Conservation (phyloP, 1,140 invertebrate species). For the Drosophila cardini region DNA sequence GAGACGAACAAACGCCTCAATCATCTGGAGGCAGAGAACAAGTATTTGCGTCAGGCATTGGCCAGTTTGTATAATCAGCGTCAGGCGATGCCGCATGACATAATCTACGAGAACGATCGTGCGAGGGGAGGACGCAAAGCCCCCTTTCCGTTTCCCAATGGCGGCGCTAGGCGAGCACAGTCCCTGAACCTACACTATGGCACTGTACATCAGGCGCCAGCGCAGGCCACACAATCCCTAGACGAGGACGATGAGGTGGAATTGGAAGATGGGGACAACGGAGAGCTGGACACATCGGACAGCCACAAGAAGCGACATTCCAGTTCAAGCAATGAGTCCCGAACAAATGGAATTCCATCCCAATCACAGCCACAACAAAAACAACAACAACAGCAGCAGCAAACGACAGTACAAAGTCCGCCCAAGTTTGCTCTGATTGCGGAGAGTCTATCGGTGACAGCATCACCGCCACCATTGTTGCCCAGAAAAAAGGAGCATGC, state of each 20-base stretch:
- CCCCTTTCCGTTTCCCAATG: conserved; percentile 60
- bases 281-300: conserved; percentile 25
- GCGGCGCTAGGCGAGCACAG: conserved; percentile 56
- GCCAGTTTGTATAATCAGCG: conserved; percentile 73
- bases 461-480: conserved; percentile 64
- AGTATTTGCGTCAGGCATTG: conserved; percentile 75
- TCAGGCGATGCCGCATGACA: conserved; percentile 60
- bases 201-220: conserved; percentile 71
- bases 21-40: conserved; percentile 81
- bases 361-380: conserved; percentile 1
- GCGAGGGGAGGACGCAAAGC: conserved; percentile 63
- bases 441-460: conserved; percentile 36
- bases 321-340: conserved; percentile 71
- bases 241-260: conserved; percentile 71
- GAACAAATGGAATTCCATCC: conserved; percentile 51
- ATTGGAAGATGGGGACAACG: conserved; percentile 46
- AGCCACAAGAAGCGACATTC: conserved; percentile 60
- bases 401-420: conserved; percentile 45
- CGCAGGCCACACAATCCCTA: conserved; percentile 60
- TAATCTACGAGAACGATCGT: conserved; percentile 81
- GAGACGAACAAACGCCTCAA: conserved; percentile 77
- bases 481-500: conserved; percentile 68
- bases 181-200: conserved; percentile 81
- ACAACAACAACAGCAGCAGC: neutral
- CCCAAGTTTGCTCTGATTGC: conserved; percentile 66